Percentiles rank a stretch among this genome's conserved stretches.
Evolutionary conservation across 37 sponge, comb jelly and placozoan species (phyloP).

Genomic region (Aplysina aerophoba): DNA sequence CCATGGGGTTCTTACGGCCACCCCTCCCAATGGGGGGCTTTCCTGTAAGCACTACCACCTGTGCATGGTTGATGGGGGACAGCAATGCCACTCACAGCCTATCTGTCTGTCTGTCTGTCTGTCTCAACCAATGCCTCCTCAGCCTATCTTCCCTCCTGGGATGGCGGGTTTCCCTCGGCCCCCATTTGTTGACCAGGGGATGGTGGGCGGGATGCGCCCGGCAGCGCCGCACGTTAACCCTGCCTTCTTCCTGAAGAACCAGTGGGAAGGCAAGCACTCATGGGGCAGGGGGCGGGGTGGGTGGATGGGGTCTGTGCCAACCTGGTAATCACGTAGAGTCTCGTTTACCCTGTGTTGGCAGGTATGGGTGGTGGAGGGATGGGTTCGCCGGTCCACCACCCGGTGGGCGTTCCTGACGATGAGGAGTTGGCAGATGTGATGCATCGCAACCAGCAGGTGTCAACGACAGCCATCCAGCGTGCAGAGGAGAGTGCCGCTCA

Average conservation of each 20-base stretch:
- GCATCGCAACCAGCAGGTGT: constrained; percentile 89
- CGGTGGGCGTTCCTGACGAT: constrained; percentile 27
- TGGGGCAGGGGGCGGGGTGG: constrained; percentile 1
- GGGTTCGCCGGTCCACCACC: too few relatives aligned
- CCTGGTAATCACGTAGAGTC: neutral
- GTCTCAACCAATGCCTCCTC: neutral
- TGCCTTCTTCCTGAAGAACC: constrained; percentile 80
- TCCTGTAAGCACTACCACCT: neutral
- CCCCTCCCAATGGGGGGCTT: constrained; percentile 12
- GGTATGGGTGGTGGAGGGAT: neutral
- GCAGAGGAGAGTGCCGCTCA: constrained; percentile 74
- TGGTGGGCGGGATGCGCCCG: neutral
- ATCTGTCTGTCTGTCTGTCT: neutral
- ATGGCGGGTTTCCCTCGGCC: constrained; percentile 30
- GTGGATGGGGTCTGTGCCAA: neutral
- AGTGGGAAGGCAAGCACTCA: constrained; percentile 37
- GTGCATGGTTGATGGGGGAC: neutral
- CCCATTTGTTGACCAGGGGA: constrained; percentile 27
- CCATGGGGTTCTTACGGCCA: constrained; percentile 2
- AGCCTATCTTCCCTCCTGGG: constrained; percentile 52
- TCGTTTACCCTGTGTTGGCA: neutral
- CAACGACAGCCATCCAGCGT: constrained; percentile 83
- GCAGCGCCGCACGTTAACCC: constrained; percentile 91
- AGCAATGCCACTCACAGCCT: neutral
- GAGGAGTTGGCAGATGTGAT: constrained; percentile 80